These are phyloP conservation scores for Phaethornis superciliosus DNA, from an alignment of 2,113 vertebrate genomes.

Conservation along the genomic window DNA sequence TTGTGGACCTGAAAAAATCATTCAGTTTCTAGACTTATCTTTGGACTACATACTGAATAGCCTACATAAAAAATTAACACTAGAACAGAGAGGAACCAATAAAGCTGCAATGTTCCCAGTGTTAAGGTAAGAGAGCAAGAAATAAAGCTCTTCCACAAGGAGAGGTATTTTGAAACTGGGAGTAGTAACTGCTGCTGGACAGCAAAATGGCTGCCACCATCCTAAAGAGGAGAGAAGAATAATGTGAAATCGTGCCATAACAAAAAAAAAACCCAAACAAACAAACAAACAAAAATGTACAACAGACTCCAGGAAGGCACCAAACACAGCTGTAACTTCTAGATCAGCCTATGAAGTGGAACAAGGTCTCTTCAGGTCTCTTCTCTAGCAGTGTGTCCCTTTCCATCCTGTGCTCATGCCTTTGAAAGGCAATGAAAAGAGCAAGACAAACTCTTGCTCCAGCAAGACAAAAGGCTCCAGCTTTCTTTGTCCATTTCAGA, in stretches of 20 bases:
- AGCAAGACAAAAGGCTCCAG: neutral
- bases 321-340: neutral
- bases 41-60: neutral
- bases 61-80: conserved; percentile 6
- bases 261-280: neutral
- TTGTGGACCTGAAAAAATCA: neutral
- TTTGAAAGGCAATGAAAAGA: neutral
- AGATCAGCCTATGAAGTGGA: neutral
- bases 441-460: too few relatives aligned
- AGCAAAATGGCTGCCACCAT: neutral
- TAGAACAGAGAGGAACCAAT: neutral
- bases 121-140: neutral
- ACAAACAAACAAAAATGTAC: neutral
- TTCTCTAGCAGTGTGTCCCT: neutral
- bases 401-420: neutral
- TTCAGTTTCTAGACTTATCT: conserved; percentile 20
- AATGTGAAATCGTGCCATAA: neutral
- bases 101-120: neutral
- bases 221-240: neutral
- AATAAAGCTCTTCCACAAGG: neutral
- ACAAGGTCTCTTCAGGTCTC: neutral
- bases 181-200: neutral
- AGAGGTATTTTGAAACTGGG: neutral
- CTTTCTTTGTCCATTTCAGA: neutral
- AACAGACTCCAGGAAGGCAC: neutral